A percentile compares a stretch with the other conserved stretches of the same genome.
These are phyloP conservation scores for Escarpia spicata DNA, from an alignment of 2,888 invertebrate genomes.

Conservation along the genomic window DNA sequence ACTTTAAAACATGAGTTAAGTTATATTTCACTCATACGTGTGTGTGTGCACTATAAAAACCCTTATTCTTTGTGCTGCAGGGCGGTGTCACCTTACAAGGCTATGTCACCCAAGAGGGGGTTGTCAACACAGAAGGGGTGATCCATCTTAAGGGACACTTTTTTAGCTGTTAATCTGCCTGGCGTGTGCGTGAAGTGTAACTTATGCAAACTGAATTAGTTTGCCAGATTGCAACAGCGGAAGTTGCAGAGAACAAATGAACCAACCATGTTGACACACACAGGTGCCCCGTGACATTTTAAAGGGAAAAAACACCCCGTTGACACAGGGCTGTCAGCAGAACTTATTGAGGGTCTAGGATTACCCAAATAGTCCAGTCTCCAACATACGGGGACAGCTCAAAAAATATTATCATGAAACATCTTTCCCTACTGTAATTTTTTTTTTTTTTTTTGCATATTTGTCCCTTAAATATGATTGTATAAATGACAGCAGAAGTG, in stretches of 20 bases:
- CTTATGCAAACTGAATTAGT: neutral
- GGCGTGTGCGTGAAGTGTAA: neutral
- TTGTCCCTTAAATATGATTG: neutral
- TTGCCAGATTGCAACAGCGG: neutral
- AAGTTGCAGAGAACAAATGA: neutral
- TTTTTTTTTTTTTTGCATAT: neutral
- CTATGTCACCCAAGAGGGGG: neutral
- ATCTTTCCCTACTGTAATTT: neutral
- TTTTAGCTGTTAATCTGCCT: neutral
- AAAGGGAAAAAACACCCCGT: neutral
- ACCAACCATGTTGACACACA: too few species aligned
- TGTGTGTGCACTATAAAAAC: neutral
- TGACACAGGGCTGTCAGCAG: neutral
- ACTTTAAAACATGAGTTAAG: neutral
- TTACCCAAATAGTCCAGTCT: neutral
- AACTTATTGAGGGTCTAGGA: neutral
- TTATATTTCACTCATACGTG: neutral
- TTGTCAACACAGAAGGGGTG: neutral
- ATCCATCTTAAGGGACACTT: slow-evolving; percentile 1
- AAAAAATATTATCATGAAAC: neutral
- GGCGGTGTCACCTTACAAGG: neutral
- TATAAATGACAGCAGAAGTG: neutral
- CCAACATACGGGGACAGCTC: neutral
- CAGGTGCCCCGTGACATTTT: neutral
- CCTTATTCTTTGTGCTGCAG: neutral